These are phyloP conservation scores for Noctua janthina DNA, from an alignment of 2,888 invertebrate genomes.

Conservation along the genomic window DNA sequence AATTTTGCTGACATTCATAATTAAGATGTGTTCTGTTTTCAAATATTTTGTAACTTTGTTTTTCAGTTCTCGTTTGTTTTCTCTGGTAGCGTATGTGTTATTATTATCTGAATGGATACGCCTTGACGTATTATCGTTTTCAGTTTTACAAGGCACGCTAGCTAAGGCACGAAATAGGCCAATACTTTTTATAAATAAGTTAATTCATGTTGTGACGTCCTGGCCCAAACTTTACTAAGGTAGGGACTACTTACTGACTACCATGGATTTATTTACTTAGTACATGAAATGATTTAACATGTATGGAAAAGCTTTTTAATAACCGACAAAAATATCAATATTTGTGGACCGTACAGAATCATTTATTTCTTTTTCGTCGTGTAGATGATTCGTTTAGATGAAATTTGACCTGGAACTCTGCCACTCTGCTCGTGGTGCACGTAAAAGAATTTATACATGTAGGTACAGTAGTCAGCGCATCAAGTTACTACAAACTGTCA, in stretches of 20 bases:
- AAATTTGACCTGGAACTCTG: neutral
- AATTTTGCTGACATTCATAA: neutral
- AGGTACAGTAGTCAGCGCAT: no score
- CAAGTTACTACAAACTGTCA: no score
- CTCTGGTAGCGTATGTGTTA: neutral
- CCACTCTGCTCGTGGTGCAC: neutral
- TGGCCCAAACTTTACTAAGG: neutral
- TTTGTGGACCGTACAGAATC: neutral
- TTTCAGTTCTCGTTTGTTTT: neutral
- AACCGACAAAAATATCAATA: neutral
- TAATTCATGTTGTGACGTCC: neutral
- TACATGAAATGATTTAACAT: neutral
- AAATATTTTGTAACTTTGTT: neutral
- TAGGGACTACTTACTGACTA: neutral
- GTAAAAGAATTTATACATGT: neutral
- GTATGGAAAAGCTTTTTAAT: neutral
- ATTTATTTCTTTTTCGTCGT: neutral
- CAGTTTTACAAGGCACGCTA: neutral
- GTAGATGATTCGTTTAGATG: neutral
- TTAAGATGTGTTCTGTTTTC: neutral
- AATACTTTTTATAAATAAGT: neutral
- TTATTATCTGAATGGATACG: neutral
- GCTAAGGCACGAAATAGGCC: neutral
- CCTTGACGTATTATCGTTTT: neutral
- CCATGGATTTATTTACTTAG: neutral